A percentile compares a stretch with the other conserved stretches of the same genome.
phyloP scores from a whole-genome alignment of 2,888 invertebrate genomes.

The Drosophila anomalata region DNA sequence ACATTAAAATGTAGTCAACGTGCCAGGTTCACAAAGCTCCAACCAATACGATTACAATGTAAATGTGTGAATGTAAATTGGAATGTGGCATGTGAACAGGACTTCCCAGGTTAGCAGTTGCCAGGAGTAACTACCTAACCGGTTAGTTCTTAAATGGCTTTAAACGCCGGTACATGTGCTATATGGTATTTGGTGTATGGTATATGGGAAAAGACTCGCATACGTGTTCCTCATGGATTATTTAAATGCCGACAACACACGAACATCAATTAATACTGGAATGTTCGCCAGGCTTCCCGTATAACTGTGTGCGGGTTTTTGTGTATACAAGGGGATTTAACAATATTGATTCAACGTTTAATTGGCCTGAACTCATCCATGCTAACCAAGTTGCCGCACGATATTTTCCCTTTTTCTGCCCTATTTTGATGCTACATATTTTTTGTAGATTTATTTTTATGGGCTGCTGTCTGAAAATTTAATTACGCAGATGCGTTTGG shows the following conservation, averaged over 20 bases:
- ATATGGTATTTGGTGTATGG: not conserved
- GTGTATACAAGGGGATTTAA: constrained; percentile 12
- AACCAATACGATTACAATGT: constrained; percentile 12
- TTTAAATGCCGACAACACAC: constrained; percentile 32
- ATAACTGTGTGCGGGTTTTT: constrained; percentile 4
- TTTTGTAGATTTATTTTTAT: constrained; percentile 20
- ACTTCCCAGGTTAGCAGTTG: not conserved
- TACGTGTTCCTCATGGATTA: constrained; percentile 31
- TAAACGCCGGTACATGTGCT: constrained; percentile 1
- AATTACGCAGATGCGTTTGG: constrained; percentile 39
- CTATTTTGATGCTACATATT: constrained; percentile 2
- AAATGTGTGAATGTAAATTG: constrained; percentile 3
- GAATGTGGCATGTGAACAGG: constrained; percentile 9
- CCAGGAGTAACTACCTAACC: constrained; percentile 1
- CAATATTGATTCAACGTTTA: constrained; percentile 55
- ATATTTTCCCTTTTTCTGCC: not conserved
- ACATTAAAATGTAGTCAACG: constrained; percentile 24
- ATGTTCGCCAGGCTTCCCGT: constrained; percentile 9
- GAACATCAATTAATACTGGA: constrained; percentile 26
- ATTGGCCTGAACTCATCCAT: constrained; percentile 41
- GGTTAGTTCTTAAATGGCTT: constrained; percentile 2
- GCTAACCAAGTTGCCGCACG: constrained; percentile 15
- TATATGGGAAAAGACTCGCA: not conserved
- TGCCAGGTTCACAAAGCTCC: constrained; percentile 9
- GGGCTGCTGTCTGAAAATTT: constrained; percentile 18